Percentiles rank a stretch among this genome's conserved stretches.
Conservation (phyloP, 2,113 vertebrate genomes). For the Tringa solitaria region DNA sequence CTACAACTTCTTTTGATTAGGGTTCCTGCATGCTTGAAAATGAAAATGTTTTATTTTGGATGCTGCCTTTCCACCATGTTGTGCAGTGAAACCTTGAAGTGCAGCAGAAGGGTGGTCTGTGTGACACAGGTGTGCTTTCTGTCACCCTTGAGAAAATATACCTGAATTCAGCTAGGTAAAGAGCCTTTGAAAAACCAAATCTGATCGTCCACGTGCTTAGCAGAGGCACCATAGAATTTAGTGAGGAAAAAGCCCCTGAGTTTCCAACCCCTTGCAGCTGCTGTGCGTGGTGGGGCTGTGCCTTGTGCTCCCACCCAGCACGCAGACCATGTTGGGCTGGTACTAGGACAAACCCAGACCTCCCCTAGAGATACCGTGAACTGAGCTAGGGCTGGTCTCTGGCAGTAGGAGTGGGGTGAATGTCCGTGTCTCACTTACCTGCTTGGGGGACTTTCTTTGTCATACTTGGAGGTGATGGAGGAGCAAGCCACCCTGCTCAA, state of each 20-base stretch:
- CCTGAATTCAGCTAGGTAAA: not conserved
- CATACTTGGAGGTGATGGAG: not conserved
- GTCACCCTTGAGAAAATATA: not conserved
- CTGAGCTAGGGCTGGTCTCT: not conserved
- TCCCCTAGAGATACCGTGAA: not conserved
- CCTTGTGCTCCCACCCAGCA: not conserved
- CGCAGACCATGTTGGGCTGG: not conserved
- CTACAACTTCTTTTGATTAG: not conserved
- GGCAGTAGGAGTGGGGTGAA: not conserved
- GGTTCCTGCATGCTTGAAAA: not conserved
- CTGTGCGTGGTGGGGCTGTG: not conserved
- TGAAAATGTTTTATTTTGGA: not conserved
- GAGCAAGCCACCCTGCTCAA: not conserved
- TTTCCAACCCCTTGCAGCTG: not conserved
- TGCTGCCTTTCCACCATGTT: not conserved
- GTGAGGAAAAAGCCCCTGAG: fast-evolving
- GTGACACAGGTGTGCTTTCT: not conserved
- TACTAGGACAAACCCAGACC: not conserved
- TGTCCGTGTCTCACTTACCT: fast-evolving
- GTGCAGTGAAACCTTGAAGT: not conserved
- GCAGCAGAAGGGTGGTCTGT: not conserved
- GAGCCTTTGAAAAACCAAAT: not conserved
- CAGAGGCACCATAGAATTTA: not conserved
- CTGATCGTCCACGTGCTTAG: not conserved
- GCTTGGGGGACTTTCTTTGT: not conserved